phyloP scores from a whole-genome alignment of 2,888 invertebrate species.

The Stenodema calcarata region DNA sequence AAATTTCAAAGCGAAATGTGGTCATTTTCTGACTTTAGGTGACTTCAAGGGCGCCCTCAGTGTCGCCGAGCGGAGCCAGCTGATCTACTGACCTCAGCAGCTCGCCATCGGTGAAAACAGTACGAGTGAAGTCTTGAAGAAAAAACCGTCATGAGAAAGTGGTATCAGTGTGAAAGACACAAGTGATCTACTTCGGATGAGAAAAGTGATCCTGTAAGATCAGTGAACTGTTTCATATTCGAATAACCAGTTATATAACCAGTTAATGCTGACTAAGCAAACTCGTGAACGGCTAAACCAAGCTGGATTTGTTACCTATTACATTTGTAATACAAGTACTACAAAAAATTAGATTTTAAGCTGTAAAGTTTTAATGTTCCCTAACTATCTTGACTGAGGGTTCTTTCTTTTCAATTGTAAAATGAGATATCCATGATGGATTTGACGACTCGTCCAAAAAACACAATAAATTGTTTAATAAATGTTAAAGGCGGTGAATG shows the following conservation, averaged over 20 bases:
- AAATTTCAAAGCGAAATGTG: too few species aligned
- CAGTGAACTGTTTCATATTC: background rate
- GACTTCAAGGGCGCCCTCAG: conserved; percentile 23
- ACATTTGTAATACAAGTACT: background rate
- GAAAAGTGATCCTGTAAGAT: background rate
- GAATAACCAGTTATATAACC: background rate
- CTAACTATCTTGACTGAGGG: background rate
- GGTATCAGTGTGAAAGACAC: background rate
- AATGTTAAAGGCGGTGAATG: too few species aligned
- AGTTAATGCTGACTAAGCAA: background rate
- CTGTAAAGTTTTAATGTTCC: background rate
- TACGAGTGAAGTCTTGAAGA: too few species aligned
- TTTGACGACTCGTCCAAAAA: background rate
- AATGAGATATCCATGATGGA: background rate
- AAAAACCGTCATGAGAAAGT: background rate
- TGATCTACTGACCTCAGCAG: background rate
- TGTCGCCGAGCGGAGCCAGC: conserved; percentile 36
- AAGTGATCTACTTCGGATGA: too few species aligned
- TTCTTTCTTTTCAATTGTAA: background rate
- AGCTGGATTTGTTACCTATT: conserved; percentile 13
- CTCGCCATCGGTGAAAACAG: too few species aligned
- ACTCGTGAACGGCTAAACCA: background rate
- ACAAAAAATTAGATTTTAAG: background rate
- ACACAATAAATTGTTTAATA: too few species aligned
- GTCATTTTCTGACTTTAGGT: background rate